Base-by-base conservation (phyloP, 2,888 invertebrate species). In the Gymnosoma rotundatum region DNA sequence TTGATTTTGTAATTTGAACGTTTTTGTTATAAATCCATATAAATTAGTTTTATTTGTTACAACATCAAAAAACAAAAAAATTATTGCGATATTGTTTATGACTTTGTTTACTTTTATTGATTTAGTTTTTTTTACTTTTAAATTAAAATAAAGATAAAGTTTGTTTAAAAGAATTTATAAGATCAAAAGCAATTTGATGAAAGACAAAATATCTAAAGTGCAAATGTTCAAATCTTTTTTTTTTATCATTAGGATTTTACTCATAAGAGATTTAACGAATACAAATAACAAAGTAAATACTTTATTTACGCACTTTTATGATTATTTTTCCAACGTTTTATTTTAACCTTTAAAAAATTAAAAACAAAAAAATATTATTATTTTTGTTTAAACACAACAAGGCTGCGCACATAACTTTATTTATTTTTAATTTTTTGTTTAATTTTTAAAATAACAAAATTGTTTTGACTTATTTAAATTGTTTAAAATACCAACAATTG, bases 21-120 rank as follows among this genome's bases (percentile, higher is more conserved):
- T 78, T 18, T 36, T 78, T 63, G 36, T 61, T 42, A 45, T 48
- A 78, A 48, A 70, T 70, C 21, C 42, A 52, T 50, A 73, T 25
- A n/a, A 54, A 50, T 50, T 73, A 21, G 12, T 18, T 45, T 56
- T 54, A 38, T 56, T 14, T 12, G 14, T 14, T 18, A 18, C n/a
- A 12, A 56, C 48, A 36, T 18, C 16, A 12, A 32, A 32, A 32
- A 38, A 50, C 1, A 20, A 38, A 66, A 56, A 48, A 21, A 20
- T 20, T 25, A 32, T 20, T 20, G 8, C 9, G 25, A 25, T 56
- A 14, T 21, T 25, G 5, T 16, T 54, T 54, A 54, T 21, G 54
- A 21, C 1, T 12, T 12, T 21, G 16, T 8, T 56, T 25, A 56
- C 25, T 48, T 48, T 6, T 0, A 48, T n/a, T 48, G 45, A 16